Evolutionary conservation across 2,113 vertebrate species (phyloP).

Genomic region (Onychorhynchus coronatus): DNA sequence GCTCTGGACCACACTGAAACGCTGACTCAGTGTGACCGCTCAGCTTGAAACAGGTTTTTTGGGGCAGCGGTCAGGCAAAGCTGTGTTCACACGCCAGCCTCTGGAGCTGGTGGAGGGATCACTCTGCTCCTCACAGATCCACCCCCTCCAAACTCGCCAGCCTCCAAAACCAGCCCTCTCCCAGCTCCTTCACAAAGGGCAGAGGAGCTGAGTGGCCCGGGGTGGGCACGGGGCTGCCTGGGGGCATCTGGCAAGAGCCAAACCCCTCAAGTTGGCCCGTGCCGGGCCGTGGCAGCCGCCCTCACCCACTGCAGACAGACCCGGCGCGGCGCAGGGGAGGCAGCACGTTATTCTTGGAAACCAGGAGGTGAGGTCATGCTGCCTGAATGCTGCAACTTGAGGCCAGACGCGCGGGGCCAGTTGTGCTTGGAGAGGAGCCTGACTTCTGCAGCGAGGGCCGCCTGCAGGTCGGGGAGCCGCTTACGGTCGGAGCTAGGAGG

Average conservation of each 20-base stretch:
- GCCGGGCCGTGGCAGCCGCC: not conserved
- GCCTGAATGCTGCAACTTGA: slow-evolving; percentile 67
- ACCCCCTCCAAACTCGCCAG: not conserved
- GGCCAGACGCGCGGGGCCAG: slow-evolving; percentile 30
- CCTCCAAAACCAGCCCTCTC: not conserved
- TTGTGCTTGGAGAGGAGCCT: slow-evolving; percentile 35
- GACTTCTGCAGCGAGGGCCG: not conserved
- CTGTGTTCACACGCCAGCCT: not conserved
- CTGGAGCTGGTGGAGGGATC: not conserved
- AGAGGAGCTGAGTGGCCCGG: not conserved
- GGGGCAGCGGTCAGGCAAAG: not conserved
- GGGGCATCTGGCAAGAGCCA: fast-evolving
- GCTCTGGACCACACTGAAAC: not conserved
- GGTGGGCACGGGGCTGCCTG: fast-evolving
- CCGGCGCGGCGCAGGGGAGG: not conserved
- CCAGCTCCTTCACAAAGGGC: not conserved
- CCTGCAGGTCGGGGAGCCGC: not conserved
- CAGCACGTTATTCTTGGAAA: slow-evolving; percentile 62
- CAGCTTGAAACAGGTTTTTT: fast-evolving
- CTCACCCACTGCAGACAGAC: not conserved
- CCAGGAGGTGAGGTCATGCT: slow-evolving; percentile 67
- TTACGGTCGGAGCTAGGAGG: fast-evolving
- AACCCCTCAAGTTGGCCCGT: not conserved
- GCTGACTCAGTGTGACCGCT: fast-evolving
- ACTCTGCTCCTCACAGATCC: fast-evolving